A percentile compares a stretch with the other conserved stretches of the same genome.
phyloP scores from a whole-genome alignment of 2,797 vertebrate genomes.

The Poecilia wingei region DNA sequence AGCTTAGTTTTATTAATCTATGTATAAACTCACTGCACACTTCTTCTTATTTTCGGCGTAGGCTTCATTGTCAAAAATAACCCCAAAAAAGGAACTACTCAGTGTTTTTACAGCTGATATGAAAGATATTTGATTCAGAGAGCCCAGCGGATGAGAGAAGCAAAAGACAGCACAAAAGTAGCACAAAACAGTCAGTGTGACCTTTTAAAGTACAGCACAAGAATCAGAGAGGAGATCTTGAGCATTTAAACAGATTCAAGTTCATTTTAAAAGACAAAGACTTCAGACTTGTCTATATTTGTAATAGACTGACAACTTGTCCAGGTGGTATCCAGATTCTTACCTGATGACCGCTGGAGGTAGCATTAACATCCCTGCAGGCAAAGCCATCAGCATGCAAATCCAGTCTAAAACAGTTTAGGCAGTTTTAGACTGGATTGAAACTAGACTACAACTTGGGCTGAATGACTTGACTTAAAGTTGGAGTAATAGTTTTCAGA shows the following conservation, averaged over 20 bases:
- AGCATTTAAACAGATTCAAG: neutral
- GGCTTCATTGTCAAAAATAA: slow-evolving; percentile 18
- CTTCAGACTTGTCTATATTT: neutral
- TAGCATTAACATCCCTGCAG: neutral
- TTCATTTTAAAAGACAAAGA: neutral
- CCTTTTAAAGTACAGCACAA: slow-evolving; percentile 5
- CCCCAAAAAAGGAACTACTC: neutral
- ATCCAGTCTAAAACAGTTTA: too few species aligned
- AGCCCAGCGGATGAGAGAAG: neutral
- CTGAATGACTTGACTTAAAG: neutral
- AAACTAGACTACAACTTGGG: neutral
- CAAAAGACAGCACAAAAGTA: neutral
- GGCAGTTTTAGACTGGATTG: neutral
- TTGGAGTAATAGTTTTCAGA: neutral
- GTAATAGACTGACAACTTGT: too few species aligned
- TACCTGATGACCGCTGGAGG: neutral
- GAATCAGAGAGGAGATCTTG: neutral
- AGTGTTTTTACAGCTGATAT: neutral
- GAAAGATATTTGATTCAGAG: neutral
- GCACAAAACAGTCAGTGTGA: neutral
- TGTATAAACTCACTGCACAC: slow-evolving; percentile 20
- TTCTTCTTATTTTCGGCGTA: slow-evolving; percentile 18
- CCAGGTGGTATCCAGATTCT: neutral
- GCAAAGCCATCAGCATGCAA: too few species aligned
- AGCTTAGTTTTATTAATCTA: slow-evolving; percentile 13